Percentiles rank a stretch among this genome's conserved stretches.
These are phyloP conservation scores for Anastrepha obliqua DNA, from an alignment of 1,140 invertebrate genomes.

Conservation along the genomic window DNA sequence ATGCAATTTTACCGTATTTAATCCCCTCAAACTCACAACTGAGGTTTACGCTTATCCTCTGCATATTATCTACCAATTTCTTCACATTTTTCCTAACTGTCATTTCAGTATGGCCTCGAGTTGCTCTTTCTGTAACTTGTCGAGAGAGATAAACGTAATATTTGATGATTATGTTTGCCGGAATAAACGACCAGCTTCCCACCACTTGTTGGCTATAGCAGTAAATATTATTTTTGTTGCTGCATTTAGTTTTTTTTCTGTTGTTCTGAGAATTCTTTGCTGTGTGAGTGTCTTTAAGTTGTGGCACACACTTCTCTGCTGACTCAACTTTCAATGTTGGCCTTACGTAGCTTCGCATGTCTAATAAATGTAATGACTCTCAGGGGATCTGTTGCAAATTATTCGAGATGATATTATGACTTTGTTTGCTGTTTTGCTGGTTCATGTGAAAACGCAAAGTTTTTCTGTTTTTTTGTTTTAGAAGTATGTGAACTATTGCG, in stretches of 20 bases:
- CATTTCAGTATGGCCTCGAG: neutral
- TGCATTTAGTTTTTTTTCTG: neutral
- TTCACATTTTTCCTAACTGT: slow-evolving; percentile 22
- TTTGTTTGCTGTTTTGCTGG: neutral
- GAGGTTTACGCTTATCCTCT: too few relatives aligned
- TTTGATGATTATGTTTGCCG: slow-evolving; percentile 40
- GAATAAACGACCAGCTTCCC: neutral
- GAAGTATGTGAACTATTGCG: neutral
- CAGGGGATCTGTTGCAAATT: slow-evolving; percentile 38
- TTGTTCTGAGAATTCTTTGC: neutral
- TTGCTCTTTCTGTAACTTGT: slow-evolving; percentile 21
- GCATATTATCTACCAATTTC: too few relatives aligned
- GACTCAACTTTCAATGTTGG: slow-evolving; percentile 20
- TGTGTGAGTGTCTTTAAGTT: neutral
- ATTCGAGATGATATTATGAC: slow-evolving; percentile 25
- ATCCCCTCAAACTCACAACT: neutral
- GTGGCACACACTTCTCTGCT: neutral
- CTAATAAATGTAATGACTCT: slow-evolving; percentile 46
- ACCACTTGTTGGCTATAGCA: neutral
- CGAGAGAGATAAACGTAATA: slow-evolving; percentile 10
- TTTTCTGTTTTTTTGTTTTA: neutral
- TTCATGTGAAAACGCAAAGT: neutral
- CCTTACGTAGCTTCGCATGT: neutral
- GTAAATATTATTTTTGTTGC: neutral
- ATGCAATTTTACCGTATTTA: neutral